Evolutionary conservation across 2,797 vertebrate genomes (phyloP).

Genomic region (Aulostomus chinensis): DNA sequence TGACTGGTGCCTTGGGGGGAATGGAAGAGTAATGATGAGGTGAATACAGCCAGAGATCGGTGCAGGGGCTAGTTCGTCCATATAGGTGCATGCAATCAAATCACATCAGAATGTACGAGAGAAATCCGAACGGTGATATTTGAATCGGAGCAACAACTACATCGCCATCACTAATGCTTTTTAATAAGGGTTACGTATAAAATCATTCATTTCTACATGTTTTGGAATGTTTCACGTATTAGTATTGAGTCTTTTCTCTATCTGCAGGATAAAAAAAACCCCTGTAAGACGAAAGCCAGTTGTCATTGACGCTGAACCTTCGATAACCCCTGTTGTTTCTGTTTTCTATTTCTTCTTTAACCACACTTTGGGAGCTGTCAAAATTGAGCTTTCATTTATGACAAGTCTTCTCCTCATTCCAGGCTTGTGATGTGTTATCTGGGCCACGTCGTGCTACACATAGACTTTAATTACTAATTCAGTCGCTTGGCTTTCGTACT

Average conservation of each 20-base stretch:
- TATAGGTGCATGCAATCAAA: too few relatives aligned
- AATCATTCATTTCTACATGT: slow-evolving; percentile 38
- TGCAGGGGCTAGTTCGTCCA: too few relatives aligned
- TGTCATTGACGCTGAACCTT: slow-evolving; percentile 54
- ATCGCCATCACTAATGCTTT: background rate
- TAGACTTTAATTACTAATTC: slow-evolving; percentile 78
- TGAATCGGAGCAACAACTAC: slow-evolving; percentile 22
- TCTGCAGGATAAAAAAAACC: slow-evolving; percentile 44
- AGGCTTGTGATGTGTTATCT: slow-evolving; percentile 74
- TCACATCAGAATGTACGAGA: too few relatives aligned
- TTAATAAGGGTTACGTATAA: slow-evolving; percentile 43
- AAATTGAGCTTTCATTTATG: slow-evolving; percentile 69
- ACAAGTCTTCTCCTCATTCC: slow-evolving; percentile 67
- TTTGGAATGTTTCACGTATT: slow-evolving; percentile 21
- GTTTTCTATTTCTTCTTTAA: slow-evolving; percentile 1
- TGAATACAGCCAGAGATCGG: too few relatives aligned
- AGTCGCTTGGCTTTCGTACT: slow-evolving; percentile 61
- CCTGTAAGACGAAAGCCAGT: slow-evolving; percentile 29
- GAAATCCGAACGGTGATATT: too few relatives aligned
- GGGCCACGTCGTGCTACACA: slow-evolving; percentile 72
- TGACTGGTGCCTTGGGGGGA: too few relatives aligned
- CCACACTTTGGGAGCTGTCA: slow-evolving; percentile 42
- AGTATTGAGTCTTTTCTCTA: slow-evolving; percentile 12
- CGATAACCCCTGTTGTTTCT: slow-evolving; percentile 55
- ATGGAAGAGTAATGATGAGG: too few relatives aligned